Evolutionary conservation across 1,140 invertebrate species (phyloP).

Genomic region (Neodiprion pinetum): DNA sequence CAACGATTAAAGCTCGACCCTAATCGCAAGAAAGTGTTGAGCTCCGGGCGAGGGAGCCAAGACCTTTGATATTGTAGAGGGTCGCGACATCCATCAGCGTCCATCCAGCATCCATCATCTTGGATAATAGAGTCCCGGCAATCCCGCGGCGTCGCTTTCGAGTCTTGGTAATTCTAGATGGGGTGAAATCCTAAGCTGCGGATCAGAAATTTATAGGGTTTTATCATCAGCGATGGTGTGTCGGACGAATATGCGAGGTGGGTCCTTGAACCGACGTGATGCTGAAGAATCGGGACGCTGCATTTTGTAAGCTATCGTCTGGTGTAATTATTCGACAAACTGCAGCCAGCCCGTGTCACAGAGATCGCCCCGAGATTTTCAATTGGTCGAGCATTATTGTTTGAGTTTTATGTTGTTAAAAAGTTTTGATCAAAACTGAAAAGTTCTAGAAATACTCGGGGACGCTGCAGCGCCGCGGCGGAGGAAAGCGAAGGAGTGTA

Average conservation of each 20-base stretch:
- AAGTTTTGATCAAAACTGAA: background rate
- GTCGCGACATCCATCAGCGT: background rate
- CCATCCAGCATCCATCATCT: conserved; percentile 4
- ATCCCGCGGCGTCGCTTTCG: background rate
- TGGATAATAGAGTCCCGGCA: background rate
- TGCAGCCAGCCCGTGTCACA: background rate
- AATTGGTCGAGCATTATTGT: background rate
- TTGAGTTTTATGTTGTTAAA: background rate
- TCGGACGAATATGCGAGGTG: background rate
- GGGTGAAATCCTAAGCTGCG: background rate
- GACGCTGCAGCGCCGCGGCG: background rate
- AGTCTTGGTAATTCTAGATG: background rate
- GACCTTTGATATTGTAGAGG: background rate
- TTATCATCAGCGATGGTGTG: background rate
- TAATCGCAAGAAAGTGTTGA: background rate
- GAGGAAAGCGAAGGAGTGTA: background rate
- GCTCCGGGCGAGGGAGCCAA: background rate
- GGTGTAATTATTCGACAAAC: too few relatives aligned
- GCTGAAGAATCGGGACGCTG: background rate
- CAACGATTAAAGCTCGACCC: background rate
- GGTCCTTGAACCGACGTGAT: background rate
- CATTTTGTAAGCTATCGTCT: too few relatives aligned
- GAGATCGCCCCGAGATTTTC: background rate
- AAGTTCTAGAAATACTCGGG: background rate
- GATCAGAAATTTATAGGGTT: background rate